phyloP scores from a whole-genome alignment of 1,140 invertebrate species.

The Aphaenogaster floridana region DNA sequence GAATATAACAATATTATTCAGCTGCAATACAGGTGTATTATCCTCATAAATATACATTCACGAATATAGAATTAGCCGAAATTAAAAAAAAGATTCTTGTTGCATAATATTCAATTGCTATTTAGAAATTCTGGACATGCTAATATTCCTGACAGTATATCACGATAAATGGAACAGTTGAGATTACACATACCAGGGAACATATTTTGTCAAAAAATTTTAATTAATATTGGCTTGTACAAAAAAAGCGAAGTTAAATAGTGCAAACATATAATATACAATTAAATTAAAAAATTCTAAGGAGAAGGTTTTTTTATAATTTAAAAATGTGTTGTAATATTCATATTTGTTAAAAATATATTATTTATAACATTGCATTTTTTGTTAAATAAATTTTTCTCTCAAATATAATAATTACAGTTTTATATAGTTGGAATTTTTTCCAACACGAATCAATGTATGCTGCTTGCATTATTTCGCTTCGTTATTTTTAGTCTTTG shows the following conservation, averaged over 20 bases:
- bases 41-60: constrained; percentile 39
- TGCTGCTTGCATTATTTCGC: constrained; percentile 42
- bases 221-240: constrained; percentile 22
- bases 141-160: not conserved
- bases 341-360: not conserved
- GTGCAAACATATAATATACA: constrained; percentile 14
- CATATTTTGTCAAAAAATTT: constrained; percentile 50
- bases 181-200: constrained; percentile 35
- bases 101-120: constrained; percentile 38
- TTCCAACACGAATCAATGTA: not conserved
- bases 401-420: not conserved
- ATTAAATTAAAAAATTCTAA: constrained; percentile 24
- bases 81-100: constrained; percentile 12
- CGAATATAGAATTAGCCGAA: constrained; percentile 14
- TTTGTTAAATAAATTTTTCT: not conserved
- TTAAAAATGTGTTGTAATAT: not conserved
- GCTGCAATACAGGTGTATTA: constrained; percentile 21
- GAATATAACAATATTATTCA: constrained; percentile 47
- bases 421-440: constrained; percentile 17
- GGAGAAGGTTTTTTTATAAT: not conserved
- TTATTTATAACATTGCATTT: not conserved
- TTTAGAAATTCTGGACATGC: constrained; percentile 9
- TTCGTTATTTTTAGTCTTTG: constrained; percentile 39
- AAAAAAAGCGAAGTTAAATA: constrained; percentile 25
- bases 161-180: constrained; percentile 11